Evolutionary conservation across 2,888 invertebrate genomes (phyloP).

Genomic region (Heliconius erato): DNA sequence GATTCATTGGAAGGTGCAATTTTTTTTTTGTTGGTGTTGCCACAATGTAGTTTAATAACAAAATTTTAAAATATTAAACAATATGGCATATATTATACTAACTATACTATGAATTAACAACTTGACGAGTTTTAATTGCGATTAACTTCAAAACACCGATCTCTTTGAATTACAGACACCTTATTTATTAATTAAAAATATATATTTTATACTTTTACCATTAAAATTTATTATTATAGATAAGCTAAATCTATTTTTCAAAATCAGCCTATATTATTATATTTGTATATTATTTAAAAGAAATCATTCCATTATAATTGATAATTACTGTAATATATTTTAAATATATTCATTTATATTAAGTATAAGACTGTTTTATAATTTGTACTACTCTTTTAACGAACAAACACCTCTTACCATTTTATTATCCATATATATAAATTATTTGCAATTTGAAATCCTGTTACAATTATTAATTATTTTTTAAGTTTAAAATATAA

Average conservation of each 20-base stretch:
- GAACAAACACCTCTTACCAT: background rate
- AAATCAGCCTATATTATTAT: background rate
- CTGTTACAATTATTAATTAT: background rate
- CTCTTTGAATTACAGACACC: background rate
- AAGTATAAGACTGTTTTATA: background rate
- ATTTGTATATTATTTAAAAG: background rate
- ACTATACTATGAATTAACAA: background rate
- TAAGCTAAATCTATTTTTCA: background rate
- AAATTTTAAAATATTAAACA: background rate
- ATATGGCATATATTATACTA: background rate
- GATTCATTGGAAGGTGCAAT: background rate
- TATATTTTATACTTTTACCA: conserved; percentile 5
- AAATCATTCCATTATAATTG: background rate
- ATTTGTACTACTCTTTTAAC: conserved; percentile 1
- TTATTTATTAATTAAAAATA: background rate
- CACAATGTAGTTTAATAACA: background rate
- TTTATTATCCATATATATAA: background rate
- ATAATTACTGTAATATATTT: background rate
- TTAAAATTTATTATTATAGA: background rate
- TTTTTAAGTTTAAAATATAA: background rate
- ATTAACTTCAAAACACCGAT: background rate
- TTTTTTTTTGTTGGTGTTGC: background rate
- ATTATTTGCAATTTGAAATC: background rate
- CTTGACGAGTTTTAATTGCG: conserved; percentile 1
- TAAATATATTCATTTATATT: background rate